A percentile compares a stretch with the other conserved stretches of the same genome.
Evolutionary conservation across 92 coral and sea anemone species (phyloP).

Genomic region (Paragorgia papillata): DNA sequence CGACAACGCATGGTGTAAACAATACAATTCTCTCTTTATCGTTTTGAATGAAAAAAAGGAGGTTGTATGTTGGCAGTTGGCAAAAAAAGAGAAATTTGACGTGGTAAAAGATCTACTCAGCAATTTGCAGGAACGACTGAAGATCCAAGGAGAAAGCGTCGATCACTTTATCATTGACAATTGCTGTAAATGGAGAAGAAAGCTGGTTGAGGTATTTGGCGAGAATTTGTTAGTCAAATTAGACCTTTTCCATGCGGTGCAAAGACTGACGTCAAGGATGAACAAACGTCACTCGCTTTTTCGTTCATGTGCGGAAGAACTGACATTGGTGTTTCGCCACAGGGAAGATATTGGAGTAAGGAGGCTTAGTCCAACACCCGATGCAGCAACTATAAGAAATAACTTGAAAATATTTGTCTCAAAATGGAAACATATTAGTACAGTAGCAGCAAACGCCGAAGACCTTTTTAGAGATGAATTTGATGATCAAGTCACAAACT

Average conservation of each 20-base stretch:
- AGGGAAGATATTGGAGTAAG: too few relatives aligned
- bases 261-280: slow-evolving; percentile 56
- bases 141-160: slow-evolving; percentile 46
- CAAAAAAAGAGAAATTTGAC: slow-evolving; percentile 53
- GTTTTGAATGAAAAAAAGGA: slow-evolving; percentile 54
- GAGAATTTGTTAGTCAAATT: slow-evolving; percentile 57
- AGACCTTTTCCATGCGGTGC: slow-evolving; percentile 62
- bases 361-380: too few relatives aligned
- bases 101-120: slow-evolving; percentile 35
- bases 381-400: too few relatives aligned
- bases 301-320: background rate
- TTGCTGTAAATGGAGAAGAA: slow-evolving; percentile 57
- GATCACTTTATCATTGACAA: slow-evolving; percentile 63
- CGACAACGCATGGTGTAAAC: background rate
- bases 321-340: background rate
- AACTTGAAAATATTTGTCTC: too few relatives aligned
- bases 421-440: too few relatives aligned
- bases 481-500: too few relatives aligned
- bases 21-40: slow-evolving; percentile 53
- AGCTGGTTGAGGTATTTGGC: slow-evolving; percentile 57
- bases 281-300: slow-evolving; percentile 23
- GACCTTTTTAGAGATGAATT: too few relatives aligned
- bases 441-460: too few relatives aligned
- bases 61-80: slow-evolving; percentile 48
- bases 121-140: slow-evolving; percentile 59